phyloP scores from a whole-genome alignment of 2,797 vertebrate genomes.

The Synanceia verrucosa region DNA sequence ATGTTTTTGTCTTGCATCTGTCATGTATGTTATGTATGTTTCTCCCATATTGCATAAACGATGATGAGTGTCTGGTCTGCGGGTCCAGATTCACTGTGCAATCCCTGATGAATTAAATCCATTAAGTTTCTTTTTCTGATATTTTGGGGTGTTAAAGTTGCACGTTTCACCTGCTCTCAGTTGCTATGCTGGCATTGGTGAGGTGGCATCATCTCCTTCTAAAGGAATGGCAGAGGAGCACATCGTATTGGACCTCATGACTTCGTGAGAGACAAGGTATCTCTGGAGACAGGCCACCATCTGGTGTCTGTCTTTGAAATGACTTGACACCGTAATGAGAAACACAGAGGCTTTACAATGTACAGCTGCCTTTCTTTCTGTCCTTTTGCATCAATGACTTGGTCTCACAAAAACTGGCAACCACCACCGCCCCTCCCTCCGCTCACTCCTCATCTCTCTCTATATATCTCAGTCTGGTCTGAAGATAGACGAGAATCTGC shows the following conservation, averaged over 20 bases:
- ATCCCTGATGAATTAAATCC: constrained; percentile 6
- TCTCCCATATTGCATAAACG: neutral
- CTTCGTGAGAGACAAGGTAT: constrained; percentile 68
- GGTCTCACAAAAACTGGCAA: constrained; percentile 31
- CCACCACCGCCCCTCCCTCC: constrained; percentile 6
- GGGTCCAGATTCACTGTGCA: constrained; percentile 5
- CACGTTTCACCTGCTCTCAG: too few relatives aligned
- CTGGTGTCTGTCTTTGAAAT: constrained; percentile 72
- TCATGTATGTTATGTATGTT: neutral
- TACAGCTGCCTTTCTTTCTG: constrained; percentile 23
- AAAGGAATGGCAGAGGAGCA: constrained; percentile 74
- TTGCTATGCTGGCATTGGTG: too few relatives aligned
- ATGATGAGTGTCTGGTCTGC: constrained; percentile 17
- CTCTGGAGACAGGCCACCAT: constrained; percentile 76
- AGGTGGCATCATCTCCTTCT: constrained; percentile 64
- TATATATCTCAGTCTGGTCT: constrained; percentile 72
- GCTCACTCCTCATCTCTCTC: constrained; percentile 44
- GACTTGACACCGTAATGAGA: constrained; percentile 39
- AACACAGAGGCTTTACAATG: constrained; percentile 36
- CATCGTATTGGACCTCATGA: constrained; percentile 69
- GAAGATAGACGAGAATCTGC: constrained; percentile 76
- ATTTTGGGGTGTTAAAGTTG: neutral
- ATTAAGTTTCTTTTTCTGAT: constrained; percentile 14
- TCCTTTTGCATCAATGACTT: constrained; percentile 43
- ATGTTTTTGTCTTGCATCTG: constrained; percentile 8